Evolutionary conservation across 1,140 invertebrate genomes (phyloP).

Genomic region (Pentalonia nigronervosa): DNA sequence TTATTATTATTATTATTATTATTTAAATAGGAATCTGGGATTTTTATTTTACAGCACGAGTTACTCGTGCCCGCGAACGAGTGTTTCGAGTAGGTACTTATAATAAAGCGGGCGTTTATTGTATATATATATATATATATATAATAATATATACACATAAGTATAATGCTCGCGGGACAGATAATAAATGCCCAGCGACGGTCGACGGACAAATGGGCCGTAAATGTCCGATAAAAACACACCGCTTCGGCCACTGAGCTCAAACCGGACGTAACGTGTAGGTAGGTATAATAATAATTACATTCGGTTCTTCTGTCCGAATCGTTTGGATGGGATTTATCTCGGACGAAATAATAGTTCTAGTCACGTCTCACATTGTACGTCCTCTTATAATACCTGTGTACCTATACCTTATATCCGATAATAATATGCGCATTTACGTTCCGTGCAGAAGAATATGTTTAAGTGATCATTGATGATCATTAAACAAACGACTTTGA

Average conservation of each 20-base stretch:
- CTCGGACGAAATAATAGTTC: neutral
- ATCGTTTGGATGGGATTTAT: neutral
- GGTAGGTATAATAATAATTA: neutral
- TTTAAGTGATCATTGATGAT: neutral
- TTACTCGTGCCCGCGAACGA: neutral
- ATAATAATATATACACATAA: no score
- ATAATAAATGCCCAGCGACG: neutral
- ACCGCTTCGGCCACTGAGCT: neutral
- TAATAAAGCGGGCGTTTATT: neutral
- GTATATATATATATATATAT: neutral
- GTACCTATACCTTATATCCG: neutral
- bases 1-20: no score
- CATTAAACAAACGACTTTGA: neutral
- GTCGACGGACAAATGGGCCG: slow-evolving; percentile 34
- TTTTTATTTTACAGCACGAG: neutral
- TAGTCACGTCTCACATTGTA: neutral
- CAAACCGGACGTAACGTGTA: neutral
- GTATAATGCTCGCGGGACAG: neutral
- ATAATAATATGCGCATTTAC: slow-evolving; percentile 3
- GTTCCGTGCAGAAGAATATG: neutral
- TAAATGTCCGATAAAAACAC: slow-evolving; percentile 40
- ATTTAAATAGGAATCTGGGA: neutral
- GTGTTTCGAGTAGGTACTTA: neutral
- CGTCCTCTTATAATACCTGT: neutral
- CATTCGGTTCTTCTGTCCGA: slow-evolving; percentile 2